Evolutionary conservation across 2,113 vertebrate species (phyloP).

Genomic region (Centropus unirufus): DNA sequence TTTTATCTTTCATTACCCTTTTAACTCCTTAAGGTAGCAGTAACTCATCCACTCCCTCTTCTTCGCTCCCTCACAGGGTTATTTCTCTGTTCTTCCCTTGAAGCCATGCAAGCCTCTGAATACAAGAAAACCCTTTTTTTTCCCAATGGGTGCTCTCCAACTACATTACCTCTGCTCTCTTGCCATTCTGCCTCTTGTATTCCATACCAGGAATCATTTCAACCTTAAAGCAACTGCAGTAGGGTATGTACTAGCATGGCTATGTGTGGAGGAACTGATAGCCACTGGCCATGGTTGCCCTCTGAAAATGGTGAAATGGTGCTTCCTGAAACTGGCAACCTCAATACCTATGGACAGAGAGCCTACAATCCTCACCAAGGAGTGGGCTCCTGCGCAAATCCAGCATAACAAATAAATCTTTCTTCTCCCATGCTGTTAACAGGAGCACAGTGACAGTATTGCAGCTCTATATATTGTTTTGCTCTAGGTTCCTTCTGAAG

Average conservation of each 20-base stretch:
- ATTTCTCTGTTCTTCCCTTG: not conserved
- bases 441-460: not conserved
- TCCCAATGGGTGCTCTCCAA: not conserved
- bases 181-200: not conserved
- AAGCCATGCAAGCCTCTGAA: not conserved
- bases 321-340: not conserved
- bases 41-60: not conserved
- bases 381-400: not conserved
- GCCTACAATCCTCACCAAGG: accelerated
- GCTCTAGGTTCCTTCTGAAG: not conserved
- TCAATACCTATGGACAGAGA: not conserved
- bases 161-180: not conserved
- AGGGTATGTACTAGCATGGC: not conserved
- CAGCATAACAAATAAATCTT: not conserved
- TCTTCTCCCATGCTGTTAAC: not conserved
- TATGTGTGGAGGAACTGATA: accelerated
- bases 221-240: not conserved
- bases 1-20: constrained; percentile 53
- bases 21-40: constrained; percentile 27
- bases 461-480: not conserved
- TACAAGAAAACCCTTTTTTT: not conserved
- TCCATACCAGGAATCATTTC: accelerated
- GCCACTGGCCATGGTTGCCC: not conserved
- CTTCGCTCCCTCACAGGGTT: not conserved
- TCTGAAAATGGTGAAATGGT: not conserved